Conservation (phyloP, 2,888 invertebrate species). For the Ectobius pallidus region DNA sequence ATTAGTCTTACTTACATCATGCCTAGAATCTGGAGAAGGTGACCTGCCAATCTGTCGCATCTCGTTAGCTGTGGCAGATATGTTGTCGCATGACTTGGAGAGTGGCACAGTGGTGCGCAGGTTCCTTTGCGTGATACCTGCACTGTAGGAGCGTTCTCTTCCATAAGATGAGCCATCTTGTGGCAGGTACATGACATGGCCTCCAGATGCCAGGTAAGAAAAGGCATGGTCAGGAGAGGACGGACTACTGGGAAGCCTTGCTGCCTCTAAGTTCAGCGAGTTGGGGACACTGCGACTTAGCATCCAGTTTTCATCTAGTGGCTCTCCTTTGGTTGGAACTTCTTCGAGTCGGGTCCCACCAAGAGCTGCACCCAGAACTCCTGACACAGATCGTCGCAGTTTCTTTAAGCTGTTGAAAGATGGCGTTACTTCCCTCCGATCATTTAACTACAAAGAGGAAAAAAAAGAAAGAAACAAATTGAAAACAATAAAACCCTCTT, state of each 20-base stretch:
- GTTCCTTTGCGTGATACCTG: constrained; percentile 3
- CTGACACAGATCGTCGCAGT: constrained; percentile 72
- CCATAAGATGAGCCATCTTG: not conserved
- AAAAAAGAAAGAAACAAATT: no score
- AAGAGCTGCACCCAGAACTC: constrained; percentile 61
- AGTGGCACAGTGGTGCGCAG: constrained; percentile 42
- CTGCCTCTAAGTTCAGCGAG: constrained; percentile 63
- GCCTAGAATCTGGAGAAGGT: constrained; percentile 43
- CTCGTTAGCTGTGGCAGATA: constrained; percentile 48
- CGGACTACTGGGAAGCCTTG: constrained; percentile 10
- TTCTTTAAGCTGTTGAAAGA: constrained; percentile 72
- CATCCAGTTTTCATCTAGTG: constrained; percentile 75
- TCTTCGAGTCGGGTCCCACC: constrained; percentile 44
- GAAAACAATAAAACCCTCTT: no score
- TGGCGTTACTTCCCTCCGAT: constrained; percentile 38
- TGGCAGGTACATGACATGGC: constrained; percentile 83
- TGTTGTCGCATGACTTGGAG: constrained; percentile 60
- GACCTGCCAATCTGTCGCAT: constrained; percentile 45
- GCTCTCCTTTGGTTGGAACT: constrained; percentile 46
- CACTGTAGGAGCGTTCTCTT: constrained; percentile 24
- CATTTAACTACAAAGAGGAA: not conserved
- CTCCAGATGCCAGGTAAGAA: constrained; percentile 68
- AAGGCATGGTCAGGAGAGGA: constrained; percentile 51
- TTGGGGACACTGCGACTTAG: constrained; percentile 80
- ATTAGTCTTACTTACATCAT: not conserved